These are phyloP conservation scores for Musca domestica DNA, from an alignment of 1,140 invertebrate species.

Conservation along the genomic window DNA sequence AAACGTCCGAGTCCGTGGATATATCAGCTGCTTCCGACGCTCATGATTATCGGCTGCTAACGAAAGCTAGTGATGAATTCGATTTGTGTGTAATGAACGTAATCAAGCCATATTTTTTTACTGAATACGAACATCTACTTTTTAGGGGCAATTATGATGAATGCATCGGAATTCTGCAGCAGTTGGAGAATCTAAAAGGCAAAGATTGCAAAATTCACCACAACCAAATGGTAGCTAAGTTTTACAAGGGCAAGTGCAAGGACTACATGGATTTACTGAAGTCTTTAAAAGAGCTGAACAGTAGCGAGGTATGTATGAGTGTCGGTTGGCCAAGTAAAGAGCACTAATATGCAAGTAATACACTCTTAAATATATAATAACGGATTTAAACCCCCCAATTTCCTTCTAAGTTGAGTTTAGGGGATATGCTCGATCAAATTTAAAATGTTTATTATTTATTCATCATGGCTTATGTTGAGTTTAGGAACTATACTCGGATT, in stretches of 20 bases:
- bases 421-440: too few relatives aligned
- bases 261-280: constrained; percentile 68
- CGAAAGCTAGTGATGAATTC: constrained; percentile 45
- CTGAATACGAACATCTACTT: background rate
- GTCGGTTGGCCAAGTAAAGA: too few relatives aligned
- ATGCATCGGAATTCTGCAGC: constrained; percentile 62
- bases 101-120: background rate
- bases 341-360: too few relatives aligned
- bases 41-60: constrained; percentile 4
- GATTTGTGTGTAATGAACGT: constrained; percentile 36
- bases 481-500: too few relatives aligned
- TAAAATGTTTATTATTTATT: too few relatives aligned
- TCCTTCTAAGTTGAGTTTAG: too few relatives aligned
- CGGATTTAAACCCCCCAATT: too few relatives aligned
- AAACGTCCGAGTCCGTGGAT: background rate
- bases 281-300: constrained; percentile 56
- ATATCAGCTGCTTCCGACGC: background rate
- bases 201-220: constrained; percentile 70
- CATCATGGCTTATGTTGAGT: too few relatives aligned
- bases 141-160: constrained; percentile 55
- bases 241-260: constrained; percentile 67
- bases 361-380: too few relatives aligned
- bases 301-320: constrained; percentile 19
- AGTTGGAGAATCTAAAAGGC: constrained; percentile 60
- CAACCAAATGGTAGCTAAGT: constrained; percentile 72